Conservation (phyloP, 2,888 invertebrate genomes). For the Zygogramma bicolorata region DNA sequence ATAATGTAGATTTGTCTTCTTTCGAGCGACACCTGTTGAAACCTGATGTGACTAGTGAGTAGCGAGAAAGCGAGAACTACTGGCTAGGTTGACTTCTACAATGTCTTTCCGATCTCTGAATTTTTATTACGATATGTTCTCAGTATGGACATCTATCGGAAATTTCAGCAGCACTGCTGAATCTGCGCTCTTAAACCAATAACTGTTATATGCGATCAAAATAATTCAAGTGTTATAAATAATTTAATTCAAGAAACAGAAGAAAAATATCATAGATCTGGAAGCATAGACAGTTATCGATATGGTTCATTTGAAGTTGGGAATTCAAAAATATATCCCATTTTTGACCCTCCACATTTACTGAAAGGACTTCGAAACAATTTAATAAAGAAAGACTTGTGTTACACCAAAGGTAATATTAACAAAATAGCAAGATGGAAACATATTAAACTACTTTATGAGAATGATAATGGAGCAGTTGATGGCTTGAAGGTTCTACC, state of each 20-base stretch:
- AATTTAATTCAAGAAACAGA: conserved; percentile 30
- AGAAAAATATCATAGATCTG: background rate
- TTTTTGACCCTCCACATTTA: conserved; percentile 26
- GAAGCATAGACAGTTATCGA: conserved; percentile 18
- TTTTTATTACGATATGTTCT: too few species aligned
- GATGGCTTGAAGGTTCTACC: conserved; percentile 25
- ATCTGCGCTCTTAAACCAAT: conserved; percentile 38
- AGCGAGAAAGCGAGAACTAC: too few species aligned
- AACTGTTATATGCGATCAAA: conserved; percentile 35
- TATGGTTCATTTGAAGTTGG: conserved; percentile 22
- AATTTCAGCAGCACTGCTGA: too few species aligned
- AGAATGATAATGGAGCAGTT: conserved; percentile 18
- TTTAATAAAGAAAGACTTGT: conserved; percentile 12
- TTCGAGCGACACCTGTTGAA: too few species aligned
- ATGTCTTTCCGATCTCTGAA: too few species aligned
- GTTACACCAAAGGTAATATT: background rate
- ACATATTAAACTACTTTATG: conserved; percentile 23
- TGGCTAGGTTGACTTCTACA: too few species aligned
- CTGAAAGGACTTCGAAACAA: conserved; percentile 9
- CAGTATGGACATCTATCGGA: too few species aligned
- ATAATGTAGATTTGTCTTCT: too few species aligned
- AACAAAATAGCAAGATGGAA: conserved; percentile 30
- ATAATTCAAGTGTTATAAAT: conserved; percentile 24
- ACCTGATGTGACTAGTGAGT: too few species aligned
- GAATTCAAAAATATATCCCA: conserved; percentile 31